Evolutionary conservation across 2,797 vertebrate genomes (phyloP).

Genomic region (Notoglanidium macrostoma): DNA sequence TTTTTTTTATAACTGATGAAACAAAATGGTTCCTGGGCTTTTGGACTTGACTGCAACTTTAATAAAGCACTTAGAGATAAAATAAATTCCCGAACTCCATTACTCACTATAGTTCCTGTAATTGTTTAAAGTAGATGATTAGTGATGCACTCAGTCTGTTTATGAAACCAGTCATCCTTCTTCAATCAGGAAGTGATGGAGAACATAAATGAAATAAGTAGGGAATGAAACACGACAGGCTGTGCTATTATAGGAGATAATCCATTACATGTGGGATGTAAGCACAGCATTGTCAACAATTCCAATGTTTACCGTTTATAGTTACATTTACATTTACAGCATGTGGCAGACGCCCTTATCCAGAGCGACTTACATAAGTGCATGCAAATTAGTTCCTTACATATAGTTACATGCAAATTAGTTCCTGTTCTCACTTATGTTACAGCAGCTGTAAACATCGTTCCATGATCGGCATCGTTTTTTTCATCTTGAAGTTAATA

Average conservation of each 20-base stretch:
- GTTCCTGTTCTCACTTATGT: not conserved
- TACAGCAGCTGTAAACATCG: not conserved
- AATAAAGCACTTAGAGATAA: constrained; percentile 3
- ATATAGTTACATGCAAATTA: not conserved
- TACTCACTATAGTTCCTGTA: constrained; percentile 8
- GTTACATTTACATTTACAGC: not conserved
- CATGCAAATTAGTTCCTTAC: too few species aligned
- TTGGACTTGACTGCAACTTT: not conserved
- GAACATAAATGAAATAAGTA: not conserved
- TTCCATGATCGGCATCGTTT: not conserved
- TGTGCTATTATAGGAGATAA: not conserved
- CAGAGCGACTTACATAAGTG: too few species aligned
- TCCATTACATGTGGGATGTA: not conserved
- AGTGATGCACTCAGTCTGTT: constrained; percentile 11
- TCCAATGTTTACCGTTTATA: not conserved
- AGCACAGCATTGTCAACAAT: not conserved
- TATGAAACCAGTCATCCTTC: constrained; percentile 1
- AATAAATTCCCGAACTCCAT: not conserved
- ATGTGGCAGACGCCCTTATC: too few species aligned
- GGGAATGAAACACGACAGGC: not conserved
- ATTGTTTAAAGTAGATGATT: not conserved
- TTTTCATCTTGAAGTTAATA: not conserved
- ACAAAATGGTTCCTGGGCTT: not conserved
- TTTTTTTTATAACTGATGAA: not conserved
- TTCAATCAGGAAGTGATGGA: not conserved